Percentiles rank a stretch among this genome's conserved stretches.
Evolutionary conservation across 2,888 invertebrate species (phyloP).

Genomic region (Alloplasta piceator): DNA sequence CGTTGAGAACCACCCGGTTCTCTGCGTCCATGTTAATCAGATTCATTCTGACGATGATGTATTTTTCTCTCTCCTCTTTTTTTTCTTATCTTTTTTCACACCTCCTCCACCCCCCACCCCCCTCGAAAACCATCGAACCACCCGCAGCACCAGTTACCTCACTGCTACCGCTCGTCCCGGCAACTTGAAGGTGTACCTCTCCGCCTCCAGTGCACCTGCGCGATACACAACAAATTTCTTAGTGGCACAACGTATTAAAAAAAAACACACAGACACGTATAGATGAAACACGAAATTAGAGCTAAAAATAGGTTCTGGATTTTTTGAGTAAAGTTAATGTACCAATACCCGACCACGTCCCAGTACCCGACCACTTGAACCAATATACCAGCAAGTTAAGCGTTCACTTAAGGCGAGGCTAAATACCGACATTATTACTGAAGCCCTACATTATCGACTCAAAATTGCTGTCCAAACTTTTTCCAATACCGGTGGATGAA

Average conservation of each 20-base stretch:
- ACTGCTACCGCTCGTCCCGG: constrained; percentile 80
- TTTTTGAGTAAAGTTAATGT: too few species aligned
- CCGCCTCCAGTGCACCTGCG: constrained; percentile 75
- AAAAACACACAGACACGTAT: too few species aligned
- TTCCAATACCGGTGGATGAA: too few species aligned
- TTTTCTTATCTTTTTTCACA: constrained; percentile 24
- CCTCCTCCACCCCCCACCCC: constrained; percentile 48
- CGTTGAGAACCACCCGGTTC: constrained; percentile 99
- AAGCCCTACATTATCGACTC: too few species aligned
- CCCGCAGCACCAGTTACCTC: constrained; percentile 57
- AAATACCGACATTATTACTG: too few species aligned
- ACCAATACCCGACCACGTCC: too few species aligned
- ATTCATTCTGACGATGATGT: constrained; percentile 87
- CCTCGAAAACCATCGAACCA: constrained; percentile 53
- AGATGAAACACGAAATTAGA: too few species aligned
- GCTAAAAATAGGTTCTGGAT: too few species aligned
- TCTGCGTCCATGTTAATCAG: constrained; percentile 98
- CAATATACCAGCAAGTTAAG: too few species aligned
- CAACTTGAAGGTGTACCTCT: constrained; percentile 74
- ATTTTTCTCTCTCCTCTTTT: constrained; percentile 20
- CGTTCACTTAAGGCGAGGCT: too few species aligned
- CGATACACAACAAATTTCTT: constrained; percentile 27
- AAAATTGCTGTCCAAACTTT: too few species aligned
- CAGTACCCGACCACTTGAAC: too few species aligned
- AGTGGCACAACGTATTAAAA: not conserved